Base-by-base conservation (phyloP, 2,113 vertebrate genomes). In the Microtus ochrogaster region DNA sequence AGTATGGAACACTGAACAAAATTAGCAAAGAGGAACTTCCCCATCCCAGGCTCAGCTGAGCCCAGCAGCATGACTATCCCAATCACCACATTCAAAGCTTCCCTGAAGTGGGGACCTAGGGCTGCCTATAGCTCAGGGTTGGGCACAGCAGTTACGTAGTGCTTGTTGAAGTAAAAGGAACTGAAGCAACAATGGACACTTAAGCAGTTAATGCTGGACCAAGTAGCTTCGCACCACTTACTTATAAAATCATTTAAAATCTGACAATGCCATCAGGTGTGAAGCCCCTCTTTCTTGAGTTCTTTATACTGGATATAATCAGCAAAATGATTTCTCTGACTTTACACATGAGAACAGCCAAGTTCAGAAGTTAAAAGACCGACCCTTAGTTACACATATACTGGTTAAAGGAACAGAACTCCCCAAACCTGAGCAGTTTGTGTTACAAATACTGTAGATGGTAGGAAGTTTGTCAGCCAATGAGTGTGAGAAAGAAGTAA, bases 121-220 rank as follows among this genome's bases (percentile, higher is more conserved):
- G 55, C 1, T 41, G 3, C 8, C 28, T 41, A 21, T 36, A 83
- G 24, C n/a, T 73, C 41, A 72, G 41, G 66, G 19, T 44, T 72
- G 82, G n/a, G 33, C 73, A 81, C 36, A 92, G 30, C n/a, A 77
- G 44, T 24, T 49, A 58, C 47, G 24, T 33, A 66, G 22, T 13
- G 65, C 39, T 72, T 92, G 63, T 47, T 70, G 26, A 79, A 26
- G 68, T 74, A 52, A 86, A 39, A 89, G 61, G 39, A 94, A 91
- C 39, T 16, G 39, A 91, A 74, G 7, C 28, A 39, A 87, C 39
- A 76, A 83, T 24, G 58, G 52, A 82, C 33, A 55, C 87, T 49
- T 52, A 63, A 47, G 39, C 83, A 90, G 78, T 90, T 94, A 85
- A 76, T 58, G 92, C 16, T 19, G 85, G 70, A 92, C 24, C 55